A percentile compares a stretch with the other conserved stretches of the same genome.
These are phyloP conservation scores for Helicorthomorpha holstii DNA, from an alignment of 1,140 invertebrate species.

Conservation along the genomic window DNA sequence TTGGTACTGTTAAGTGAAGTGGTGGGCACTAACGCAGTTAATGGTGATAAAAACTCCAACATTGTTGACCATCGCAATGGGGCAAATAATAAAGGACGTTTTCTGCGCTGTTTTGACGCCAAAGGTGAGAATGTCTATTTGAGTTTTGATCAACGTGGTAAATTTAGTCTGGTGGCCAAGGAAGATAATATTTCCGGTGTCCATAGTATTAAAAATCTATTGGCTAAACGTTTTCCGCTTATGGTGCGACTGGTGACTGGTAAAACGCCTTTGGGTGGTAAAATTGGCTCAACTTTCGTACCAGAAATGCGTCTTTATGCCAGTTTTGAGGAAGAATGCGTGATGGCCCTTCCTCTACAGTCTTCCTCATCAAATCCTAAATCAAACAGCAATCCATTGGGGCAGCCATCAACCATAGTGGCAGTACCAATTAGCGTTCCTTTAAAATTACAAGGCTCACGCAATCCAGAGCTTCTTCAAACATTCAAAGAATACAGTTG, in stretches of 20 bases:
- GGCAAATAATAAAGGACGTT: conserved; percentile 29
- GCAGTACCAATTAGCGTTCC: conserved; percentile 68
- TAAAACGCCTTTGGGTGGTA: conserved; percentile 47
- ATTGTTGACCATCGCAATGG: neutral
- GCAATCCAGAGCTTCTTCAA: conserved; percentile 63
- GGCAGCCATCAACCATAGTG: conserved; percentile 50
- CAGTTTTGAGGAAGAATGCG: conserved; percentile 60
- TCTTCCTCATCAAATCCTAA: conserved; percentile 40
- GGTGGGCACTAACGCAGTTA: conserved; percentile 32
- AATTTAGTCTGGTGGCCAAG: conserved; percentile 74
- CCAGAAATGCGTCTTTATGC: conserved; percentile 64
- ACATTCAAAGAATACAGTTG: conserved; percentile 60
- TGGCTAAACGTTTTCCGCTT: conserved; percentile 71
- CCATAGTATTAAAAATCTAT: conserved; percentile 46
- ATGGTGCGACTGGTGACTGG: conserved; percentile 80
- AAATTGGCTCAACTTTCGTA: conserved; percentile 41
- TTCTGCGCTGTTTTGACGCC: conserved; percentile 66
- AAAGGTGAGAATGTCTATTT: conserved; percentile 67
- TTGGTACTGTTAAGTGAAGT: conserved; percentile 53
- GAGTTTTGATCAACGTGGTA: conserved; percentile 64
- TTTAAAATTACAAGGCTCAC: conserved; percentile 62
- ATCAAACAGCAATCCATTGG: conserved; percentile 12
- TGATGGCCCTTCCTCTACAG: conserved; percentile 68
- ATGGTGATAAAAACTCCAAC: conserved; percentile 22
- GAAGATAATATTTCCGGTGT: conserved; percentile 85